Percentiles rank a stretch among this genome's conserved stretches.
These are phyloP conservation scores for Epinotia demarniana DNA, from an alignment of 2,888 invertebrate species.

Conservation along the genomic window DNA sequence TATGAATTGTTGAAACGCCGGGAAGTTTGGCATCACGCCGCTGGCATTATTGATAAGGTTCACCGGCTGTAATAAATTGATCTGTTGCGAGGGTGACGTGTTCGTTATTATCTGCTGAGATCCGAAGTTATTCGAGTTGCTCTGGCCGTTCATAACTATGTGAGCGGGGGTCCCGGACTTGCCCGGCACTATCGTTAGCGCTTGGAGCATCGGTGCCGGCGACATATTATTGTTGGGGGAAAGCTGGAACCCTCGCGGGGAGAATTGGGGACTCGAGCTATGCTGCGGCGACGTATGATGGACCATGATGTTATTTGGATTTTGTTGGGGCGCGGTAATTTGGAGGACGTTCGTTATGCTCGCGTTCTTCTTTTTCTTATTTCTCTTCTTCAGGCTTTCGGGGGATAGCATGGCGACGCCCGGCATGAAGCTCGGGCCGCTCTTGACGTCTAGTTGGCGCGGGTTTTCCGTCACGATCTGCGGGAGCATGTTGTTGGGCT, in stretches of 20 bases:
- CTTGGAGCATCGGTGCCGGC: constrained; percentile 89
- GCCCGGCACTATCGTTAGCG: constrained; percentile 90
- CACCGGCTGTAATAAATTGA: constrained; percentile 91
- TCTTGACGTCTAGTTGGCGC: constrained; percentile 84
- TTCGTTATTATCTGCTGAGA: constrained; percentile 88
- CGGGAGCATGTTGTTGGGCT: constrained; percentile 88
- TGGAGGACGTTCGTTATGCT: constrained; percentile 89
- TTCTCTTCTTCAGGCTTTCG: constrained; percentile 87
- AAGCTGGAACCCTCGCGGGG: constrained; percentile 90
- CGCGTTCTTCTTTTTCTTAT: constrained; percentile 90
- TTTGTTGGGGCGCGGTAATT: constrained; percentile 87
- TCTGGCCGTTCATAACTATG: constrained; percentile 91
- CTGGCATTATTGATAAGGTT: constrained; percentile 90
- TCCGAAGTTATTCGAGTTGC: constrained; percentile 85
- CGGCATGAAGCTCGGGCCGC: constrained; percentile 70
- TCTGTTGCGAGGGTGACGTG: constrained; percentile 85
- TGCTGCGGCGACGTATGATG: constrained; percentile 80
- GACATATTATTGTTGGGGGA: constrained; percentile 88
- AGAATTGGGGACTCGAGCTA: constrained; percentile 83
- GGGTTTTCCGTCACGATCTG: constrained; percentile 86
- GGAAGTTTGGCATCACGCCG: constrained; percentile 90
- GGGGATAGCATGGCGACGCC: constrained; percentile 86
- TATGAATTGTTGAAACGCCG: constrained; percentile 92
- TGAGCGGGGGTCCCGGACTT: constrained; percentile 90
- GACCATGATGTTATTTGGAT: constrained; percentile 86